A percentile compares a stretch with the other conserved stretches of the same genome.
Evolutionary conservation across 2,797 vertebrate species (phyloP).

Genomic region (Macropodus opercularis): DNA sequence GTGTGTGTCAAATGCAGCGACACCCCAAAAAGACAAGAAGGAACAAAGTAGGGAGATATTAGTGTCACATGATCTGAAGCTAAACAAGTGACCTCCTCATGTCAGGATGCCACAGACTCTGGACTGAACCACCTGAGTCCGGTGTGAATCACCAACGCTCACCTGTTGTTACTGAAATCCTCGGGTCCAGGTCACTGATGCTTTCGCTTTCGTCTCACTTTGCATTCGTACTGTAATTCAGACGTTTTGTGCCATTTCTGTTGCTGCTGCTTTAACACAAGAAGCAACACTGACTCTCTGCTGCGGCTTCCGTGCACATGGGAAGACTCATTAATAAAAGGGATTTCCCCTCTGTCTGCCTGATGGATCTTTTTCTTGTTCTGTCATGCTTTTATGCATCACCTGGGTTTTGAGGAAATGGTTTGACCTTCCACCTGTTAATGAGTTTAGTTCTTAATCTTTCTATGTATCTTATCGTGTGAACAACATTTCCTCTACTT

Average conservation of each 20-base stretch:
- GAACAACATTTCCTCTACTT: conserved; percentile 19
- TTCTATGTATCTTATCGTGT: conserved; percentile 13
- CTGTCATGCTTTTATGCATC: background rate
- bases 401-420: conserved; percentile 7
- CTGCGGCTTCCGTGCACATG: conserved; percentile 23
- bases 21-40: too few species aligned
- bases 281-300: conserved; percentile 10
- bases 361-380: conserved; percentile 8
- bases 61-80: too few species aligned
- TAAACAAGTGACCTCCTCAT: too few species aligned
- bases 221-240: too few species aligned
- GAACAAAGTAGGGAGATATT: too few species aligned
- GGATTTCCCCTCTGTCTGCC: conserved; percentile 4
- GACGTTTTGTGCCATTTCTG: conserved; percentile 29
- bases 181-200: too few species aligned
- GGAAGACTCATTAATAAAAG: conserved; percentile 28
- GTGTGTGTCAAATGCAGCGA: background rate
- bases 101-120: too few species aligned
- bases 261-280: conserved; percentile 13
- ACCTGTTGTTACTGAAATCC: too few species aligned
- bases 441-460: conserved; percentile 39
- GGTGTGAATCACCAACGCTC: too few species aligned
- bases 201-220: too few species aligned
- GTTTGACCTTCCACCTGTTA: conserved; percentile 37
- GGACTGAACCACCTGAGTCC: too few species aligned